Conservation (phyloP, 2,113 vertebrate genomes). For the Sapajus apella region DNA sequence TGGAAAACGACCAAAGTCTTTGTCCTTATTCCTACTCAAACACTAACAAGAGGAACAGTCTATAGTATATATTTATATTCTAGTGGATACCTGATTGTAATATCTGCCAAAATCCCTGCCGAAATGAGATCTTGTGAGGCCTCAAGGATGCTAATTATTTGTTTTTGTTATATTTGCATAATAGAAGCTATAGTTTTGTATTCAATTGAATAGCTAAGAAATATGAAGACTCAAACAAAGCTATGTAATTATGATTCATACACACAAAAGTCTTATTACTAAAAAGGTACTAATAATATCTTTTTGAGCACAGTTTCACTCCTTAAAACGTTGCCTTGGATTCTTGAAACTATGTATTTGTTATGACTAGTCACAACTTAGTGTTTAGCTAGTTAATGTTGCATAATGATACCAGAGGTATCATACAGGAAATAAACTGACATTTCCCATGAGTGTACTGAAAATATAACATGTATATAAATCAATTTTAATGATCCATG, state of each 20-base stretch:
- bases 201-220: neutral
- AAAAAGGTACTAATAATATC: neutral
- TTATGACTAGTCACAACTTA: neutral
- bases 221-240: neutral
- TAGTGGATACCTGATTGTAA: neutral
- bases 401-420: neutral
- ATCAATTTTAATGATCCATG: neutral
- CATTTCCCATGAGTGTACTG: neutral
- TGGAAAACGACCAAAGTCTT: neutral
- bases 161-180: conserved; percentile 12
- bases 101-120: neutral
- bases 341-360: neutral
- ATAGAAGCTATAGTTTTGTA: conserved; percentile 15
- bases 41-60: neutral
- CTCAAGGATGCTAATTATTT: neutral
- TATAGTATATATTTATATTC: neutral
- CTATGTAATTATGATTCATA: neutral
- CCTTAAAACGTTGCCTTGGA: neutral
- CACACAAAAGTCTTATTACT: neutral
- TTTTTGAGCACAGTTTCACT: neutral
- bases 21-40: neutral
- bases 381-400: neutral
- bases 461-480: neutral
- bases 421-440: neutral
- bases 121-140: neutral